A percentile compares a stretch with the other conserved stretches of the same genome.
Conservation (phyloP, 2,888 invertebrate genomes). For the Leucophenga maculata region DNA sequence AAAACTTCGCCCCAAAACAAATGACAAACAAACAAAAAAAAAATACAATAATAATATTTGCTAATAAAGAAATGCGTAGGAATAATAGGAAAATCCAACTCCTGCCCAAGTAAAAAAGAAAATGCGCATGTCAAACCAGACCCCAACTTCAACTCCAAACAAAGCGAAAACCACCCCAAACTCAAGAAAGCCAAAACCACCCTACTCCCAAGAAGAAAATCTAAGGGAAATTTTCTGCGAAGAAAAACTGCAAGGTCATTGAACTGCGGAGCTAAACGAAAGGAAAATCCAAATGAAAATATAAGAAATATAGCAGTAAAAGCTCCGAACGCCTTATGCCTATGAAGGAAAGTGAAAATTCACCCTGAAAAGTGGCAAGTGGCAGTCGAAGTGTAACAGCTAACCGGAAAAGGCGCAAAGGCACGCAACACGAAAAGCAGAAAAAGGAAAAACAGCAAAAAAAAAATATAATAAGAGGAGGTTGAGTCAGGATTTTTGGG, state of each 20-base stretch:
- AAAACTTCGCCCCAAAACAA: not conserved
- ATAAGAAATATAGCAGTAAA: no score
- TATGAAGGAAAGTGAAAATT: constrained; percentile 3
- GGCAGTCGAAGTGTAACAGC: not conserved
- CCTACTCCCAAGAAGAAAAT: constrained; percentile 32
- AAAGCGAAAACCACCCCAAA: constrained; percentile 29
- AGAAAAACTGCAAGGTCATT: constrained; percentile 59
- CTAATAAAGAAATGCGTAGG: not conserved
- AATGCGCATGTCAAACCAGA: constrained; percentile 35
- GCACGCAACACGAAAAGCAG: constrained; percentile 30
- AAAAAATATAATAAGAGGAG: not conserved
- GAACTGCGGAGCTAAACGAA: constrained; percentile 43
- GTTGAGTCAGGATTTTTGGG: not conserved
- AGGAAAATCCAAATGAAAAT: not conserved
- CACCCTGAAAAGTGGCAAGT: constrained; percentile 34
- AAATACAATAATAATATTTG: constrained; percentile 12
- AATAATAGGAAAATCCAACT: constrained; percentile 33
- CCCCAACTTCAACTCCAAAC: not conserved
- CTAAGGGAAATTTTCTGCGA: constrained; percentile 45
- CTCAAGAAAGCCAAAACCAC: constrained; percentile 38
- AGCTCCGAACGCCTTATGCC: no score
- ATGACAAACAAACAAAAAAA: not conserved
- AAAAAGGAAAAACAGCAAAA: constrained; percentile 19
- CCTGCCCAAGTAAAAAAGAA: not conserved
- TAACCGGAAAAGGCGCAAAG: constrained; percentile 9